Percentiles rank a stretch among this genome's conserved stretches.
phyloP scores from a whole-genome alignment of 2,797 vertebrate species.

The Scolopax rusticola region DNA sequence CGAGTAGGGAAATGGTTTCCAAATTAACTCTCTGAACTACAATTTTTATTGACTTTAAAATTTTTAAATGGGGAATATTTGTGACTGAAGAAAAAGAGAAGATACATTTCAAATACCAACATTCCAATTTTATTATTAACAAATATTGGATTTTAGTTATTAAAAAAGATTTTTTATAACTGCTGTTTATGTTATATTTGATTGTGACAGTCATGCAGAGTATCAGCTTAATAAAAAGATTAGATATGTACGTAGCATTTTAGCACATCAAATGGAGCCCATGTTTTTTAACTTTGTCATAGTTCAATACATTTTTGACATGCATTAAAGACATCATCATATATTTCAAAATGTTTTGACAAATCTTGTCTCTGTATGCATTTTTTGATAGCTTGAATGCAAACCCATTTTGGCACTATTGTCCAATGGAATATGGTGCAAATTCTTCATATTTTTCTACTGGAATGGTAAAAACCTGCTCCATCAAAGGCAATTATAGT shows the following conservation, averaged over 20 bases:
- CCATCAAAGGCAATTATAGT: background rate
- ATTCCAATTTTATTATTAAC: background rate
- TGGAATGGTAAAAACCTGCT: background rate
- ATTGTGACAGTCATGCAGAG: background rate
- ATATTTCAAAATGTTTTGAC: slow-evolving; percentile 34
- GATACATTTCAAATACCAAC: background rate
- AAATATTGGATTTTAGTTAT: background rate
- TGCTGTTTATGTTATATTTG: background rate
- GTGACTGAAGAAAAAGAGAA: background rate
- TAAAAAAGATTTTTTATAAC: background rate
- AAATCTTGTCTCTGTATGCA: background rate
- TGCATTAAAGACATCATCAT: background rate
- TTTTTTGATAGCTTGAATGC: background rate
- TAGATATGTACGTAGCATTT: background rate
- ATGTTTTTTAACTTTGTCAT: background rate
- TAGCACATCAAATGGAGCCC: background rate
- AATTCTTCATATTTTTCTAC: background rate
- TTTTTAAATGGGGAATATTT: background rate
- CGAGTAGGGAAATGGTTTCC: background rate
- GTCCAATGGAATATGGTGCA: background rate
- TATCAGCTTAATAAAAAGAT: background rate
- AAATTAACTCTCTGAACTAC: background rate
- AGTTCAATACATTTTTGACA: slow-evolving; percentile 7
- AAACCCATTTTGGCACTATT: background rate
- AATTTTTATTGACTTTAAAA: background rate